A percentile compares a stretch with the other conserved stretches of the same genome.
These are phyloP conservation scores for Platysteira castanea DNA, from an alignment of 2,113 vertebrate genomes.

Conservation along the genomic window DNA sequence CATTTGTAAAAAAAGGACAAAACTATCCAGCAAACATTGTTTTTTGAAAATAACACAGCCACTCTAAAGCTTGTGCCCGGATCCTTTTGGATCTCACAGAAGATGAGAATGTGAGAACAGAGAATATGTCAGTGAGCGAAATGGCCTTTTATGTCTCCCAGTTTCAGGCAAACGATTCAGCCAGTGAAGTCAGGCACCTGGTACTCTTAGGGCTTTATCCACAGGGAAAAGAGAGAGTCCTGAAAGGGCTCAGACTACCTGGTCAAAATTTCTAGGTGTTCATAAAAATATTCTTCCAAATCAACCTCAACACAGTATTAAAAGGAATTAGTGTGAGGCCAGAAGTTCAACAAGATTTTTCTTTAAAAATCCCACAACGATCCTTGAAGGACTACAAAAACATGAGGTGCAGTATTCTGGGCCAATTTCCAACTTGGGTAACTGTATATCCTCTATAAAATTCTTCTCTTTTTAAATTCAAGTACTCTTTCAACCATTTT, in stretches of 20 bases:
- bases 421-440: neutral
- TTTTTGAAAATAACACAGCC: neutral
- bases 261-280: neutral
- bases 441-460: neutral
- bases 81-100: neutral
- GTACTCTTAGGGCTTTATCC: neutral
- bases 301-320: neutral
- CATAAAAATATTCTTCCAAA: neutral
- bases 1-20: neutral
- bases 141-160: neutral
- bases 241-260: neutral
- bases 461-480: neutral
- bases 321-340: neutral
- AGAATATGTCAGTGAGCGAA: neutral
- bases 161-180: neutral
- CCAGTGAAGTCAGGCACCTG: neutral
- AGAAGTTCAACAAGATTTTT: neutral
- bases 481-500: neutral
- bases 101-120: neutral
- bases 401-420: neutral
- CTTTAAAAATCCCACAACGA: neutral
- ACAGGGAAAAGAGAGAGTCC: neutral
- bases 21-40: neutral
- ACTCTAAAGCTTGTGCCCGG: neutral
- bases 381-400: neutral